A percentile compares a stretch with the other conserved stretches of the same genome.
Evolutionary conservation across 2,797 vertebrate genomes (phyloP).

Genomic region (Acipenser transmontanus): DNA sequence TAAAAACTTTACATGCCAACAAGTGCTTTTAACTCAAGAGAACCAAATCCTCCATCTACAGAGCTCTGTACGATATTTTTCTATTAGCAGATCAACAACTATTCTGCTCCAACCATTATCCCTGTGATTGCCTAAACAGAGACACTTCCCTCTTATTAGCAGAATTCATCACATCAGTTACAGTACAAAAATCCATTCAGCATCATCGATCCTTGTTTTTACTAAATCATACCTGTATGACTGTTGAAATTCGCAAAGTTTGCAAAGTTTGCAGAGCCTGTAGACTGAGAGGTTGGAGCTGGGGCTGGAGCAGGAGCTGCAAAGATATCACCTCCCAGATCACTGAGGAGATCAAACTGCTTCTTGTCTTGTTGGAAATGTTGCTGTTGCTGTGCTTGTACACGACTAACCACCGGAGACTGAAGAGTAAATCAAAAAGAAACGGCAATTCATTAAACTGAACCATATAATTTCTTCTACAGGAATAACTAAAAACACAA

Average conservation of each 20-base stretch:
- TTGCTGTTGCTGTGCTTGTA: constrained; percentile 62
- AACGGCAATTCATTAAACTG: no score
- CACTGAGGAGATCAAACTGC: constrained; percentile 92
- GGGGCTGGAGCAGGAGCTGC: constrained; percentile 46
- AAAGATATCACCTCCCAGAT: constrained; percentile 95
- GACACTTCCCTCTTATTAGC: no score
- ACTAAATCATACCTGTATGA: constrained; percentile 76
- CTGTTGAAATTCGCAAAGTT: constrained; percentile 99
- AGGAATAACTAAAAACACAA: no score
- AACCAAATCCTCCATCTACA: no score
- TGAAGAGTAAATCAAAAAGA: constrained; percentile 33
- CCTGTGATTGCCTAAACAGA: no score
- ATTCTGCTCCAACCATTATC: no score
- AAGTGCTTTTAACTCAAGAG: no score
- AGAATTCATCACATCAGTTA: no score
- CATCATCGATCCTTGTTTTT: neutral
- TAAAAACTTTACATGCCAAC: no score
- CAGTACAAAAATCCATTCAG: neutral
- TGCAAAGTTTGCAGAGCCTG: constrained; percentile 83
- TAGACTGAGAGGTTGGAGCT: constrained; percentile 51
- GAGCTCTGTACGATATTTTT: no score
- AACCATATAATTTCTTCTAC: no score
- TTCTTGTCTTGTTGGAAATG: constrained; percentile 84
- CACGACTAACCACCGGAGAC: constrained; percentile 88
- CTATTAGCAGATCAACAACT: no score